phyloP scores from a whole-genome alignment of 2,113 vertebrate genomes.

The Litocranius walleri region DNA sequence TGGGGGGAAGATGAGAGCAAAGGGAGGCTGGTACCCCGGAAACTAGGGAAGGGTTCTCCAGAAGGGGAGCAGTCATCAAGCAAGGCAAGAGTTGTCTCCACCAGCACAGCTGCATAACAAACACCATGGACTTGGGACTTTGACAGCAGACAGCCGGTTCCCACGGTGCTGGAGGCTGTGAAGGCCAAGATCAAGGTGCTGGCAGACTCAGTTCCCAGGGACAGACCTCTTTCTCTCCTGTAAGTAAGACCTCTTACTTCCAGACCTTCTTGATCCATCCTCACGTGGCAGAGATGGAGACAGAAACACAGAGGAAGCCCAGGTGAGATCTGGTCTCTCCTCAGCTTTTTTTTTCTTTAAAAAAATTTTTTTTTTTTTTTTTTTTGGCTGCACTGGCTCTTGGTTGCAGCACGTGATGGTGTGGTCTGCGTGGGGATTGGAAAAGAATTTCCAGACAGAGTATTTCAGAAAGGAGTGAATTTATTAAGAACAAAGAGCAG shows the following conservation, averaged over 20 bases:
- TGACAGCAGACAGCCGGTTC: neutral
- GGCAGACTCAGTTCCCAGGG: neutral
- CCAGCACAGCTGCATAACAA: neutral
- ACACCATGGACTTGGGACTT: neutral
- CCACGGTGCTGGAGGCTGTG: neutral
- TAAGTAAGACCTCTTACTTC: neutral
- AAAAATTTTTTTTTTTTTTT: fast-evolving
- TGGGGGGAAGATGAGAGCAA: neutral
- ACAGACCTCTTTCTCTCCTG: neutral
- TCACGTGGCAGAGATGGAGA: neutral
- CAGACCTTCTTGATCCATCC: neutral
- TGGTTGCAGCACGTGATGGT: neutral
- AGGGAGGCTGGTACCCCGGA: neutral
- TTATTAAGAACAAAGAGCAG: neutral
- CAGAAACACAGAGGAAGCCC: neutral
- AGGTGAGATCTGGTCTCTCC: neutral
- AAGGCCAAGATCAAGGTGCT: neutral
- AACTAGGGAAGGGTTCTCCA: neutral
- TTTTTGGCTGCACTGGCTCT: neutral
- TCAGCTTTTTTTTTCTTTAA: neutral
- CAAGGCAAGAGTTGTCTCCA: neutral
- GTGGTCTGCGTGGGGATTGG: fast-evolving
- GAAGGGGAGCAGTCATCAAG: neutral
- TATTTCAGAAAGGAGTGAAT: neutral
- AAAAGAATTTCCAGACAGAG: neutral